phyloP scores from a whole-genome alignment of 2,888 invertebrate genomes.

The Thymelicus lineola region DNA sequence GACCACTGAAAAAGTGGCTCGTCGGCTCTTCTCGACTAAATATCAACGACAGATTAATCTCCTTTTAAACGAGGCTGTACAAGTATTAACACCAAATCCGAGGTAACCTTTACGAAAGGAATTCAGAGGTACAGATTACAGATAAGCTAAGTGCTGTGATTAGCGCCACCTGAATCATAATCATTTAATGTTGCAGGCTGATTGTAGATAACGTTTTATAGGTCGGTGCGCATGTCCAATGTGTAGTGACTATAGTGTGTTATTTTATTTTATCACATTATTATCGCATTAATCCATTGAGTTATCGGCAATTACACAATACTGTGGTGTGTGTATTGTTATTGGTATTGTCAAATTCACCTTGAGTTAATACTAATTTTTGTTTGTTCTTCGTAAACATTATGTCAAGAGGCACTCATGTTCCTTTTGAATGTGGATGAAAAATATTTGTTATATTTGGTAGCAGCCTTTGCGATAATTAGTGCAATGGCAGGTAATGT shows the following conservation, averaged over 20 bases:
- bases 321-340: too few species aligned
- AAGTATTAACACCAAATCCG: not conserved
- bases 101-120: not conserved
- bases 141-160: not conserved
- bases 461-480: not conserved
- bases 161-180: not conserved
- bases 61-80: too few species aligned
- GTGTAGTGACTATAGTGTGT: constrained; percentile 8
- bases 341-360: too few species aligned
- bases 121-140: not conserved
- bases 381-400: too few species aligned
- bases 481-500: too few species aligned
- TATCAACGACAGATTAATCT: too few species aligned
- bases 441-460: too few species aligned
- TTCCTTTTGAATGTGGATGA: too few species aligned
- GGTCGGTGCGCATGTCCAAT: not conserved
- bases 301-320: constrained; percentile 22
- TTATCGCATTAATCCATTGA: constrained; percentile 1
- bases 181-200: constrained; percentile 32
- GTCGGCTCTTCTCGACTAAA: too few species aligned
- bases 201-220: constrained; percentile 5
- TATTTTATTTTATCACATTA: constrained; percentile 10
- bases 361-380: too few species aligned
- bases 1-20: too few species aligned
- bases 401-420: too few species aligned